Percentiles rank a stretch among this genome's conserved stretches.
Evolutionary conservation across 1,140 invertebrate genomes (phyloP).

Genomic region (Scaptomyza graminum): DNA sequence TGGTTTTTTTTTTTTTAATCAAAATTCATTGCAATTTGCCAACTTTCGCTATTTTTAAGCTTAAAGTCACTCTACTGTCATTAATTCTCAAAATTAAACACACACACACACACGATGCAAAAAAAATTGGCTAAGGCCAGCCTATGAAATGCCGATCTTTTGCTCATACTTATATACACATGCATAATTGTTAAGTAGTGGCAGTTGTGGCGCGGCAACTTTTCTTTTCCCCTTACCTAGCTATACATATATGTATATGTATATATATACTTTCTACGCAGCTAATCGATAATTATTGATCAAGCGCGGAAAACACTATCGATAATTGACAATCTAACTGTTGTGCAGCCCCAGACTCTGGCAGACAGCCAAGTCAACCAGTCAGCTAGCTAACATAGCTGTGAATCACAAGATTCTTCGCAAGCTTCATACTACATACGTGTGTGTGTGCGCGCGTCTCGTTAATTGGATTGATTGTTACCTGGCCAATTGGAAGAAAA

Average conservation of each 20-base stretch:
- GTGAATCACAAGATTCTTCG: slow-evolving; percentile 8
- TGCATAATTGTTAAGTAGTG: background rate
- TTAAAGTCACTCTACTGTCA: slow-evolving; percentile 19
- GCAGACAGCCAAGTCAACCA: background rate
- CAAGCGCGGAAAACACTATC: slow-evolving; percentile 68
- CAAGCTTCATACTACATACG: slow-evolving; percentile 16
- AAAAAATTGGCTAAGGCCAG: background rate
- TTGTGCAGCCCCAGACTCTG: slow-evolving; percentile 5
- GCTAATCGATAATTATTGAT: slow-evolving; percentile 81
- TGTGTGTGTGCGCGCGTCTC: background rate
- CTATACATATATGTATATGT: background rate
- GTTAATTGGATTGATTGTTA: slow-evolving; percentile 1
- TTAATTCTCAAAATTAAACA: slow-evolving; percentile 29
- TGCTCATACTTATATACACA: slow-evolving; percentile 18
- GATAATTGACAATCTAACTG: slow-evolving; percentile 77
- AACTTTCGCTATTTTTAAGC: slow-evolving; percentile 29
- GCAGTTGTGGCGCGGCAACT: slow-evolving; percentile 34
- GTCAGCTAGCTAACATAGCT: background rate
- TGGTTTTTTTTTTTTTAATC: background rate
- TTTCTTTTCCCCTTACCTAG: slow-evolving; percentile 45
- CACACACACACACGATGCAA: slow-evolving; percentile 2
- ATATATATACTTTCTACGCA: slow-evolving; percentile 48
- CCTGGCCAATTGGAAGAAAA: slow-evolving; percentile 1
- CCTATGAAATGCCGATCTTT: slow-evolving; percentile 16
- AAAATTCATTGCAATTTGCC: background rate